These are phyloP conservation scores for Micromys minutus DNA, from an alignment of 2,113 vertebrate genomes.

Conservation along the genomic window DNA sequence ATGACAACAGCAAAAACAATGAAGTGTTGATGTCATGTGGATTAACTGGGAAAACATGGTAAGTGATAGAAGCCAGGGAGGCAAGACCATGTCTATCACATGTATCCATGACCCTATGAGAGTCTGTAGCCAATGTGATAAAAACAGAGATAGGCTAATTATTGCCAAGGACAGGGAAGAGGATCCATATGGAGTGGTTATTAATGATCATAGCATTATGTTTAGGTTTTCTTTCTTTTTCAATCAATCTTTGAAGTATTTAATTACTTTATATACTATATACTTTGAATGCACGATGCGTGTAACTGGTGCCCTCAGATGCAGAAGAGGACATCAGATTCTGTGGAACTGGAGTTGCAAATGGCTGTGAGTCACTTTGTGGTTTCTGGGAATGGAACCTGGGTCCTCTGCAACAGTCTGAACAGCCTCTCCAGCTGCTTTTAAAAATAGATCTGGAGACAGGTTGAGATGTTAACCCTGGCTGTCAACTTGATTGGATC, in stretches of 20 bases:
- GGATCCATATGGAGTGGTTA: neutral
- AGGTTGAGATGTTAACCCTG: neutral
- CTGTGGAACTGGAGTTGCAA: neutral
- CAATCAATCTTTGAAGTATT: neutral
- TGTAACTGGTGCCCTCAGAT: neutral
- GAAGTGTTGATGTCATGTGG: too few species aligned
- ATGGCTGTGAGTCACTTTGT: neutral
- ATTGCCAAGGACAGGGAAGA: neutral
- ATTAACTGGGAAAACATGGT: neutral
- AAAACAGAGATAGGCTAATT: neutral
- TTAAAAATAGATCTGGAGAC: neutral
- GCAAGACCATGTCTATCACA: neutral
- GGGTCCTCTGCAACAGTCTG: neutral
- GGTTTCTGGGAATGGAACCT: neutral
- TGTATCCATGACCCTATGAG: neutral
- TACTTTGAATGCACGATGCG: neutral
- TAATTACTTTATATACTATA: neutral
- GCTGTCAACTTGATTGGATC: neutral
- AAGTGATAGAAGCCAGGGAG: neutral
- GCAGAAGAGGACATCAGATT: neutral
- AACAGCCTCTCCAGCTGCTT: neutral
- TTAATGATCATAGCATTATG: neutral
- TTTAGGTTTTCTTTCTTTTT: neutral
- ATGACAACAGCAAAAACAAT: neutral
- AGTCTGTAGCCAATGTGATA: neutral